Conservation (phyloP, 2,113 vertebrate genomes). For the Prinia subflava region DNA sequence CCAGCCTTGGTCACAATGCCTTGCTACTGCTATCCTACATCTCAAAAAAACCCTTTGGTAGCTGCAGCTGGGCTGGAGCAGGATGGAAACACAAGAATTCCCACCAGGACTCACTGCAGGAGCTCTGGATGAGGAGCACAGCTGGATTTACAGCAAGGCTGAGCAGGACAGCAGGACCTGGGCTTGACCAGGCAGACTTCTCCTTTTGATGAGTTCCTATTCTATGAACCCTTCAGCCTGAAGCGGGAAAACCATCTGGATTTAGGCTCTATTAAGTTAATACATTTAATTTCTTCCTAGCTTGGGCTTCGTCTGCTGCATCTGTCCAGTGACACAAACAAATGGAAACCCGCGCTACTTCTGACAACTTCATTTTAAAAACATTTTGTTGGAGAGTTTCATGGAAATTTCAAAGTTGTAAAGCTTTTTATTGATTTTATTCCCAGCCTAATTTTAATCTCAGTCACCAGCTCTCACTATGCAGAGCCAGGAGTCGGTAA, state of each 20-base stretch:
- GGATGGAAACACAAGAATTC: background rate
- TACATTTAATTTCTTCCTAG: background rate
- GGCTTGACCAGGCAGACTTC: background rate
- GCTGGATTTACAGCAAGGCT: background rate
- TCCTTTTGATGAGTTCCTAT: background rate
- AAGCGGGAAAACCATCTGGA: background rate
- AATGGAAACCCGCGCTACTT: background rate
- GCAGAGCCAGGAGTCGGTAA: background rate
- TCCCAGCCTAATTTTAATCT: background rate
- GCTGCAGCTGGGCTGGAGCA: background rate
- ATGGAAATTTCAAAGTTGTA: background rate
- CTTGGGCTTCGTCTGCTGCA: background rate
- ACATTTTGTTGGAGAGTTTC: background rate
- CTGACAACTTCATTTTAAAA: background rate
- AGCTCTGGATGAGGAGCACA: background rate
- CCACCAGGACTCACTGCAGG: background rate
- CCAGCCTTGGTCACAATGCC: background rate
- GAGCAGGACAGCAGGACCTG: background rate
- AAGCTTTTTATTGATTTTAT: background rate
- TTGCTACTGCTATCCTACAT: background rate
- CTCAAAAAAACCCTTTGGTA: background rate
- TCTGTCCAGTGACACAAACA: slow-evolving; percentile 6
- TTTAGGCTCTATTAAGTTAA: background rate
- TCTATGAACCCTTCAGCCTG: background rate
- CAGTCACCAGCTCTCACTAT: background rate